Evolutionary conservation across 2,113 vertebrate species (phyloP).

Genomic region (Orientallactaga bullata): DNA sequence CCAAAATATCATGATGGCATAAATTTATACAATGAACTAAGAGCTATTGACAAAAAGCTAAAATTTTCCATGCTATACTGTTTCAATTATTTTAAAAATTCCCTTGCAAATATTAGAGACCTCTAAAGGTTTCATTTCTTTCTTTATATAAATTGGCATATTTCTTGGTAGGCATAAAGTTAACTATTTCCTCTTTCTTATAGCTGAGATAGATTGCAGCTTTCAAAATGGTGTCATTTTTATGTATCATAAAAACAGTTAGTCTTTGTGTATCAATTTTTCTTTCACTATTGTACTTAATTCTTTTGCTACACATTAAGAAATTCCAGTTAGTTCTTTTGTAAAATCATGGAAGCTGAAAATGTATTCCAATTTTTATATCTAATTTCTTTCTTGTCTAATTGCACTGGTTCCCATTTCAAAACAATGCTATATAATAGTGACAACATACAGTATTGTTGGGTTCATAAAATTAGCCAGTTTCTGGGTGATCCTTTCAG

Average conservation of each 20-base stretch:
- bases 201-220: neutral
- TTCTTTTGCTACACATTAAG: neutral
- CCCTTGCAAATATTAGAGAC: neutral
- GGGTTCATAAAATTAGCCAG: constrained; percentile 21
- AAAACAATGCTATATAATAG: neutral
- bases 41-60: constrained; percentile 24
- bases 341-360: neutral
- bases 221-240: neutral
- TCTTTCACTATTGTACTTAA: neutral
- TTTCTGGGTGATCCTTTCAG: neutral
- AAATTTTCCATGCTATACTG: neutral
- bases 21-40: constrained; percentile 39
- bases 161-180: neutral
- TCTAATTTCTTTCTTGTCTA: constrained; percentile 32
- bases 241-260: neutral
- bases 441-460: neutral
- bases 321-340: constrained; percentile 2
- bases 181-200: neutral
- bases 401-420: neutral
- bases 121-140: neutral
- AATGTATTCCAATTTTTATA: constrained; percentile 3
- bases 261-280: neutral
- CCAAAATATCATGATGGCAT: constrained; percentile 11
- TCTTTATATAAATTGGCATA: neutral
- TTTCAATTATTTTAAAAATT: neutral